These are phyloP conservation scores for Myotis pilosus DNA, from an alignment of 2,797 vertebrate genomes.

Conservation along the genomic window DNA sequence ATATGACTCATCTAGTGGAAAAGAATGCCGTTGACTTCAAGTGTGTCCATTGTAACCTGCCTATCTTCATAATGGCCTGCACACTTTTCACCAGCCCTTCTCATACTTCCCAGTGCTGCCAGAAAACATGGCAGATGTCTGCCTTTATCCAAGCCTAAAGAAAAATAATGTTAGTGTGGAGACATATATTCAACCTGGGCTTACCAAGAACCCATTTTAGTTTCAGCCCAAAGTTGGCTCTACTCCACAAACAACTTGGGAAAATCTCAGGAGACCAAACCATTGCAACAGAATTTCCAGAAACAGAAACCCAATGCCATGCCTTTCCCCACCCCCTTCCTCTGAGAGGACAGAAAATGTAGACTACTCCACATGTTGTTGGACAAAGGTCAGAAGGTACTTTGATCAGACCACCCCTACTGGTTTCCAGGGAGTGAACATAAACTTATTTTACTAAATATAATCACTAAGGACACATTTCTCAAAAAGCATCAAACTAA, in stretches of 20 bases:
- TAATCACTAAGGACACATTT: neutral
- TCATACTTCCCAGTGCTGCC: neutral
- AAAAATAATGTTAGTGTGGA: neutral
- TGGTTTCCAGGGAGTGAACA: neutral
- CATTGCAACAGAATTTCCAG: slow-evolving; percentile 15
- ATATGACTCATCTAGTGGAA: neutral
- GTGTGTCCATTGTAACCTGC: neutral
- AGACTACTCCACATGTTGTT: neutral
- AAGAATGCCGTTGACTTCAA: neutral
- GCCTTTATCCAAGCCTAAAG: neutral
- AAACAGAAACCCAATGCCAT: neutral
- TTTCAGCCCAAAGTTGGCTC: slow-evolving; percentile 9
- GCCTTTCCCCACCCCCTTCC: neutral
- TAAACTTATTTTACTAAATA: neutral
- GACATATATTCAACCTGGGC: slow-evolving; percentile 26
- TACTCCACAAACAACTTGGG: neutral
- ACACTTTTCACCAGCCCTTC: neutral
- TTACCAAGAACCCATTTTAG: slow-evolving; percentile 16
- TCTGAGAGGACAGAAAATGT: neutral
- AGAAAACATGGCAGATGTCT: neutral
- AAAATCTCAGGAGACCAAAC: neutral
- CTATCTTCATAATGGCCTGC: neutral
- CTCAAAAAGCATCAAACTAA: slow-evolving; percentile 31
- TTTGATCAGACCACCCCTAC: neutral
- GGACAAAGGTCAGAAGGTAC: neutral